Conservation (phyloP, 2,797 vertebrate species). For the Sandelia bainsii region DNA sequence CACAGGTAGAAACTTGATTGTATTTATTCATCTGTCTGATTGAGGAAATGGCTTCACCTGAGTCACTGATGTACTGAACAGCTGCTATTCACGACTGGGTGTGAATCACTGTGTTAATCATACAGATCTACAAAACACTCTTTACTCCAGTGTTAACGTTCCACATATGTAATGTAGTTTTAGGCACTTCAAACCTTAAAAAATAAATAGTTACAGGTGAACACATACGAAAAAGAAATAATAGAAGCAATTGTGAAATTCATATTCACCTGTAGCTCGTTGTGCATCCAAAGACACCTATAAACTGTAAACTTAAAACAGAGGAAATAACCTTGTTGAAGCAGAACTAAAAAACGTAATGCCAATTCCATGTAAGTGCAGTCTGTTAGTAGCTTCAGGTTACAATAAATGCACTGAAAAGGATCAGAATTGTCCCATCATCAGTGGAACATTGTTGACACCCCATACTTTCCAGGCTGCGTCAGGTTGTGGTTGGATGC, state of each 20-base stretch:
- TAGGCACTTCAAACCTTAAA: no score
- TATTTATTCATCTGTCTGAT: neutral
- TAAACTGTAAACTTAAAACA: neutral
- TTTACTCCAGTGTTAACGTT: neutral
- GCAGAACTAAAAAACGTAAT: neutral
- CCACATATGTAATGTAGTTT: neutral
- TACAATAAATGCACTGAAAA: neutral
- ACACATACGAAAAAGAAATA: neutral
- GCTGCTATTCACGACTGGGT: neutral
- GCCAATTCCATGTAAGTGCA: neutral
- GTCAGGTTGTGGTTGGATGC: neutral
- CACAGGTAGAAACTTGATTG: constrained; percentile 81
- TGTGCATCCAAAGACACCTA: no score
- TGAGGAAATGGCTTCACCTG: constrained; percentile 29
- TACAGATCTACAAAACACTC: neutral
- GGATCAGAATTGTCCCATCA: no score
- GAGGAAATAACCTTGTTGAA: neutral
- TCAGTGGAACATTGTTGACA: neutral
- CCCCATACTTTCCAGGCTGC: neutral
- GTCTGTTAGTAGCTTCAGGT: neutral
- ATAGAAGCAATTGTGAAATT: no score
- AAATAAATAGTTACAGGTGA: neutral
- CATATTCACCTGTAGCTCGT: no score
- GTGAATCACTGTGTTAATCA: constrained; percentile 11
- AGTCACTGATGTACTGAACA: neutral